phyloP scores from a whole-genome alignment of 2,888 invertebrate genomes.

The Volucella bombylans region DNA sequence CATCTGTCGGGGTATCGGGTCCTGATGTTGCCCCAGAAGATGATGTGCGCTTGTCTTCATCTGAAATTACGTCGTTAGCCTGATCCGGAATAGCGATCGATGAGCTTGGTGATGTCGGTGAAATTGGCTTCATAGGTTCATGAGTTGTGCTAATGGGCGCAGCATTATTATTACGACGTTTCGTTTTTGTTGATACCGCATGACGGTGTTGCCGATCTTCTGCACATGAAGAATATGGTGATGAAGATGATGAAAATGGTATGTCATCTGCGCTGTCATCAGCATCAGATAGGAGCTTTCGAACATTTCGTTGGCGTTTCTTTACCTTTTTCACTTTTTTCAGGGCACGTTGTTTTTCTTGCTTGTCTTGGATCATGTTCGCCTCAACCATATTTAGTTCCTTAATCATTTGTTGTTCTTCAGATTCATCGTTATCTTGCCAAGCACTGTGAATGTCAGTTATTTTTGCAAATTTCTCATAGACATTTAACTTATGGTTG shows the following conservation, averaged over 20 bases:
- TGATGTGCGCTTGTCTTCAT: constrained; percentile 82
- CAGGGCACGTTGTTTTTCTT: constrained; percentile 64
- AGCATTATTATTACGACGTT: constrained; percentile 18
- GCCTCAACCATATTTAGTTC: constrained; percentile 72
- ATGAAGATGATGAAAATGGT: constrained; percentile 76
- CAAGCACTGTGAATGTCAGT: constrained; percentile 81
- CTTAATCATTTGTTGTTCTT: constrained; percentile 69
- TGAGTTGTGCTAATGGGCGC: constrained; percentile 6
- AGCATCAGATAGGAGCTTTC: constrained; percentile 43
- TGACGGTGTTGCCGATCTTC: constrained; percentile 77
- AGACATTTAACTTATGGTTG: constrained; percentile 74
- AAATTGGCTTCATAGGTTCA: constrained; percentile 18
- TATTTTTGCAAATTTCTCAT: constrained; percentile 78
- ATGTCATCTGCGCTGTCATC: constrained; percentile 69
- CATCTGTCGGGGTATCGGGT: constrained; percentile 90
- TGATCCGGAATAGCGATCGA: constrained; percentile 42
- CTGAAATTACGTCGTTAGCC: constrained; percentile 78
- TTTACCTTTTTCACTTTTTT: constrained; percentile 76
- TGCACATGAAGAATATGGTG: constrained; percentile 83
- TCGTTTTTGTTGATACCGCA: neutral
- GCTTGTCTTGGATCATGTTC: constrained; percentile 55
- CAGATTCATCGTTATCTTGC: constrained; percentile 79
- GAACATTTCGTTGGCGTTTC: constrained; percentile 74
- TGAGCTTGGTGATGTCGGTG: constrained; percentile 7
- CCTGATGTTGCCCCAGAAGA: constrained; percentile 95